Evolutionary conservation across 2,888 invertebrate species (phyloP), one percentile per base, ranked within the genome.

Genomic region (Acleris sparsana): DNA sequence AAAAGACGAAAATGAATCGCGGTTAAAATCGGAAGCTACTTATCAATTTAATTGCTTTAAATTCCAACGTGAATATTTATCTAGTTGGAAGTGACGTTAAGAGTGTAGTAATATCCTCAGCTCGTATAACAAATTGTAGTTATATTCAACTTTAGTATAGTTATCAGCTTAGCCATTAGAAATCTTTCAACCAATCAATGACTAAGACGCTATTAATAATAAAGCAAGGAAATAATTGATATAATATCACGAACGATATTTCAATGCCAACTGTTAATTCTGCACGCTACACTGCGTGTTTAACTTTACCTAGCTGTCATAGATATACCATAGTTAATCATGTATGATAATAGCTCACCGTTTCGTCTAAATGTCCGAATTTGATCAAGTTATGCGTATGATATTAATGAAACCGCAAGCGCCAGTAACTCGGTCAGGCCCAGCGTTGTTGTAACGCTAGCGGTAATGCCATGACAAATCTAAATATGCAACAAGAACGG

Each of bases 371-470:
- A 46, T 7, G 46, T 46, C 3, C 17, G 46, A 39, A 53, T 33
- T 17, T 16, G 53, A 33, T 53, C 20, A 44, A 46, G 20, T 57
- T 25, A 11, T 43, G n/a, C 25, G 57, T 49, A 57, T 5, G 5
- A 20, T 48, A 22, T 17, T 16, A 58, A 29, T 2, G 43, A 53
- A 60, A 64, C 60, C 64, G 33, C 60, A 55, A 48, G 33, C 18
- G 22, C 33, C 6, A 13, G 25, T 55, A 43, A 57, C 29, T 51
- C 43, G 49, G 48, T 39, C 33, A 55, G 20, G 16, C 20, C 9
- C 55, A 49, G 49, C 18, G 39, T 52, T 61, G 60, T 29, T 51
- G 64, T 64, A 64, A 59, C 64, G 25, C 9, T 5, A 29, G 57
- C 57, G 13, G 33, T 49, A 58, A 57, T 52, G 16, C 59, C 39